phyloP scores from a whole-genome alignment of 2,113 vertebrate genomes.

The Cyanocitta stelleri region DNA sequence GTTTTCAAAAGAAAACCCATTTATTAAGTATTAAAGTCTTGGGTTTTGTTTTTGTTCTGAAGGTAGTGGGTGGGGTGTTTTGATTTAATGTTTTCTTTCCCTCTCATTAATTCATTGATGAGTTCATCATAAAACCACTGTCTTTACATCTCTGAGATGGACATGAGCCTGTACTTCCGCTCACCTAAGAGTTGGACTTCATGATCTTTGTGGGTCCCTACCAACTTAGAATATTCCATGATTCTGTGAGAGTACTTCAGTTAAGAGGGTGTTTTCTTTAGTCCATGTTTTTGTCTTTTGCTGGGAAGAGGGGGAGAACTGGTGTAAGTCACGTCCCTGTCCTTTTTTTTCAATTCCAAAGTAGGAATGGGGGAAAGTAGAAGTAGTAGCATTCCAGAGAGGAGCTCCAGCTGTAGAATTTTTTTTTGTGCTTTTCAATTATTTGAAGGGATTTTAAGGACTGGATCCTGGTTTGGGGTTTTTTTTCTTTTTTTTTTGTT shows the following conservation, averaged over 20 bases:
- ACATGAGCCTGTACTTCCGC: background rate
- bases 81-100: too few relatives aligned
- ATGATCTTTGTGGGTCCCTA: background rate
- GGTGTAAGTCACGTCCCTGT: background rate
- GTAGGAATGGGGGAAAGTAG: background rate
- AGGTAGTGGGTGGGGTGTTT: background rate
- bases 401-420: background rate
- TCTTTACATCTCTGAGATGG: background rate
- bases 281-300: background rate
- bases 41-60: background rate
- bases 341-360: background rate
- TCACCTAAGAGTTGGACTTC: background rate
- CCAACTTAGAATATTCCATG: background rate
- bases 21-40: background rate
- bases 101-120: background rate
- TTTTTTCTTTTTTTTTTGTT: background rate
- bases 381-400: background rate
- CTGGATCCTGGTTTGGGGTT: background rate
- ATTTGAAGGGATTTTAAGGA: background rate
- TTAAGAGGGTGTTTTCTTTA: background rate
- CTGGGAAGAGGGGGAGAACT: background rate
- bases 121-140: background rate
- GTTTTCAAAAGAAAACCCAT: background rate
- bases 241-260: background rate
- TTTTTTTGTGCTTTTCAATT: background rate